Evolutionary conservation across 1,140 invertebrate species (phyloP).

Genomic region (Bombus haemorrhoidalis): DNA sequence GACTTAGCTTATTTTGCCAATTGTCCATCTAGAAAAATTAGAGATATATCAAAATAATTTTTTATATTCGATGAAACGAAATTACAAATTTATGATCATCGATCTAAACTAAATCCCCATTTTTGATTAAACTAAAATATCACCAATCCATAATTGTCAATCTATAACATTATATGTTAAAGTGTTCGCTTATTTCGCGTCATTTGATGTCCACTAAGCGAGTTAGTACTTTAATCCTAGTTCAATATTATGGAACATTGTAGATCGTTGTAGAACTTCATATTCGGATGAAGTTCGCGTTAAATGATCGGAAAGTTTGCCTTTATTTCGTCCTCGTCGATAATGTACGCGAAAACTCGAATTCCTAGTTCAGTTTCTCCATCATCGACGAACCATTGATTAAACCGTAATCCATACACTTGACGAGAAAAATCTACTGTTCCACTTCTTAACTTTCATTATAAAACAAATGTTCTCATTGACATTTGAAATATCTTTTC

Average conservation of each 20-base stretch:
- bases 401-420: not conserved
- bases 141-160: not conserved
- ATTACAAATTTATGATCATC: too few relatives aligned
- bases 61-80: too few relatives aligned
- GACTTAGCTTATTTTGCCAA: too few relatives aligned
- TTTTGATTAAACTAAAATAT: not conserved
- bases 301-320: not conserved
- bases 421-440: not conserved
- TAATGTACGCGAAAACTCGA: not conserved
- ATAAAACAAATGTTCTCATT: not conserved
- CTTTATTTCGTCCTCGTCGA: not conserved
- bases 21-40: too few relatives aligned
- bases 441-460: not conserved
- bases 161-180: not conserved
- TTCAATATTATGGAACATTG: not conserved
- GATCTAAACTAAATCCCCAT: too few relatives aligned
- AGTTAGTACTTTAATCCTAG: slow-evolving; percentile 1
- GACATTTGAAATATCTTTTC: not conserved
- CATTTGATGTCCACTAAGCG: not conserved
- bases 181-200: not conserved
- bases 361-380: not conserved
- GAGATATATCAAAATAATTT: too few relatives aligned
- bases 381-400: not conserved
- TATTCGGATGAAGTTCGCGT: not conserved
- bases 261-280: not conserved